Percentiles rank a stretch among this genome's conserved stretches.
phyloP scores from a whole-genome alignment of 1,140 invertebrate genomes.

The Cheumatopsyche charites region DNA sequence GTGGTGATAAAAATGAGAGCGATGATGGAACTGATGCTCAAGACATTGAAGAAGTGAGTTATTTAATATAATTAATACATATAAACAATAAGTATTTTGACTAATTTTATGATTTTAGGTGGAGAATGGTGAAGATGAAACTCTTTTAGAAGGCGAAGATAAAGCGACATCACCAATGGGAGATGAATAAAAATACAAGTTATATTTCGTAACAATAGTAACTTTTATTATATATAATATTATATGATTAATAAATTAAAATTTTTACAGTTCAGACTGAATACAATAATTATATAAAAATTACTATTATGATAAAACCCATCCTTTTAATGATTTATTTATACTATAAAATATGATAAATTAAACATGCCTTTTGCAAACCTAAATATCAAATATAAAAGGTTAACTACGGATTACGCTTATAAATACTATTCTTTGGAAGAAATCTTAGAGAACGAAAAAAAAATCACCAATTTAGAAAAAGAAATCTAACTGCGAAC shows the following conservation, averaged over 20 bases:
- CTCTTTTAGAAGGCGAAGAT: constrained; percentile 44
- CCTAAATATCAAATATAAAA: constrained; percentile 27
- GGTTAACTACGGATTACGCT: not conserved
- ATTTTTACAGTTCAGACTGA: constrained; percentile 12
- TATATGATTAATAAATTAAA: constrained; percentile 27
- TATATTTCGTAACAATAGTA: constrained; percentile 23
- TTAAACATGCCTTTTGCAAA: not conserved
- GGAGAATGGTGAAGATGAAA: constrained; percentile 45
- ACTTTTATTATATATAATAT: constrained; percentile 21
- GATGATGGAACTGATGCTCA: constrained; percentile 44
- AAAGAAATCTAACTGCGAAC: too few relatives aligned
- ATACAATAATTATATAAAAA: not conserved
- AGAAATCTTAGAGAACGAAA: constrained; percentile 2
- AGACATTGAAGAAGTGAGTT: constrained; percentile 44
- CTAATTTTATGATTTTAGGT: constrained; percentile 36
- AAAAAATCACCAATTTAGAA: not conserved
- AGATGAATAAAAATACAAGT: constrained; percentile 34
- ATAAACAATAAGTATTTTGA: not conserved
- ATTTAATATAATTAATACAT: not conserved
- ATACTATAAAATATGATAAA: not conserved
- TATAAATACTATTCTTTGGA: constrained; percentile 21
- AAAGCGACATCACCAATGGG: constrained; percentile 46
- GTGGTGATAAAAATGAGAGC: constrained; percentile 48
- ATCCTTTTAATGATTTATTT: constrained; percentile 8
- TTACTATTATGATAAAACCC: constrained; percentile 1